Conservation (phyloP, 2,888 invertebrate species). For the Epirrhoe tristata region DNA sequence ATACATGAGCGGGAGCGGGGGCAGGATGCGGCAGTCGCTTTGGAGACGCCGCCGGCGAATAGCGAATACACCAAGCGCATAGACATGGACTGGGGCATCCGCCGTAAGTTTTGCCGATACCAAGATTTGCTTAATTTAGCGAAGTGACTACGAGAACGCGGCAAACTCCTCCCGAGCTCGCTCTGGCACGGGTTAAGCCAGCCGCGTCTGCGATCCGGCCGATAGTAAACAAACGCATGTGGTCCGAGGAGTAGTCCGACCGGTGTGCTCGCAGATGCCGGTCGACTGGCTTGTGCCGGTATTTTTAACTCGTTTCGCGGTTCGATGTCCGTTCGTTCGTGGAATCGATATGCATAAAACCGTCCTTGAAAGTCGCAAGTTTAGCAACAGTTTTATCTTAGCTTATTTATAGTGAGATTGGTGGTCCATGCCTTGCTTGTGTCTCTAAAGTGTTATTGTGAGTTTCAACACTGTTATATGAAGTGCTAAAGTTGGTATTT, state of each 20-base stretch:
- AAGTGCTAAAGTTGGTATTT: constrained; percentile 52
- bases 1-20: constrained; percentile 67
- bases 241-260: constrained; percentile 76
- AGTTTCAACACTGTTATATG: constrained; percentile 69
- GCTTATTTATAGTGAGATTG: constrained; percentile 55
- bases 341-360: constrained; percentile 82
- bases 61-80: constrained; percentile 54
- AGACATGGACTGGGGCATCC: constrained; percentile 84
- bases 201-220: constrained; percentile 58
- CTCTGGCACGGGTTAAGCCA: constrained; percentile 49
- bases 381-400: constrained; percentile 64
- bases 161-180: constrained; percentile 47
- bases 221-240: constrained; percentile 85
- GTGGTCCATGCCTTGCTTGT: constrained; percentile 55
- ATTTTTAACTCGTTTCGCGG: constrained; percentile 84
- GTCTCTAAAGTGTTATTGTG: constrained; percentile 59
- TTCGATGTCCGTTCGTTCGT: constrained; percentile 82
- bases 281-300: constrained; percentile 75
- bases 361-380: constrained; percentile 73
- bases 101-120: constrained; percentile 74
- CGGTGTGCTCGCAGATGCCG: constrained; percentile 82
- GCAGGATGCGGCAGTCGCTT: constrained; percentile 81
- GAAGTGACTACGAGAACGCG: constrained; percentile 12
- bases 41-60: constrained; percentile 78
- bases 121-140: constrained; percentile 53